Base-by-base conservation (phyloP, 2,797 vertebrate species). In the Enteromius treurensis region DNA sequence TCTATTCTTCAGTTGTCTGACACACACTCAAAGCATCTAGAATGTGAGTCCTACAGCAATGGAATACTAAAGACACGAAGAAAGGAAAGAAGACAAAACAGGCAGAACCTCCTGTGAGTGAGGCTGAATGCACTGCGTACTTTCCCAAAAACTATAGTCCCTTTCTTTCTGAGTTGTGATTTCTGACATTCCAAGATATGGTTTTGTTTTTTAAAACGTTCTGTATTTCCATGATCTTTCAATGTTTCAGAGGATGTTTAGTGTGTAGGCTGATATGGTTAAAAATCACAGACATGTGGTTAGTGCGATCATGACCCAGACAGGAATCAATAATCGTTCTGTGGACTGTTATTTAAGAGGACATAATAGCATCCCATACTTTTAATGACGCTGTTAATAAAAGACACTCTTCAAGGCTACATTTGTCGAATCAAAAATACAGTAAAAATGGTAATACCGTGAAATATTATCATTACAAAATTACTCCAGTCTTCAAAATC, bases 31-130 rank as follows among this genome's bases (percentile, higher is more conserved):
- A 87, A 86, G 85, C 23, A 79, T 70, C 58, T 37, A 53, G 86
- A 84, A 83, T 85, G 82, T 65, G 83, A 60, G 78, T 83, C 75
- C n/a, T 37, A 87, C 67, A 62, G 76, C 79, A 80, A 80, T 73
- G 71, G 92, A 91, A 91, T 89, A 90, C 89, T 89, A 89, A 91
- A 86, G 79, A 90, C 87, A 34, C 13, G 29, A 79, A 87, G n/a
- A 81, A 83, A 87, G 71, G 49, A 83, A 77, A 62, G 65, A 51
- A 71, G 73, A 45, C 49, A 85, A 81, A 81, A 77, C 70, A 32
- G 86, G 87, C 40, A 77, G 15, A 49, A 68, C 51, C 75, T 79
- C 70, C n/a, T n/a, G 58, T 49, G 70, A 71, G 11, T 34, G 6
- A 74, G 47, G 5, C 5, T 34, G 71, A 34, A 53, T 74, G 49